A percentile compares a stretch with the other conserved stretches of the same genome.
phyloP scores from a whole-genome alignment of 2,888 invertebrate genomes.

The Caenorhabditis parvicauda region DNA sequence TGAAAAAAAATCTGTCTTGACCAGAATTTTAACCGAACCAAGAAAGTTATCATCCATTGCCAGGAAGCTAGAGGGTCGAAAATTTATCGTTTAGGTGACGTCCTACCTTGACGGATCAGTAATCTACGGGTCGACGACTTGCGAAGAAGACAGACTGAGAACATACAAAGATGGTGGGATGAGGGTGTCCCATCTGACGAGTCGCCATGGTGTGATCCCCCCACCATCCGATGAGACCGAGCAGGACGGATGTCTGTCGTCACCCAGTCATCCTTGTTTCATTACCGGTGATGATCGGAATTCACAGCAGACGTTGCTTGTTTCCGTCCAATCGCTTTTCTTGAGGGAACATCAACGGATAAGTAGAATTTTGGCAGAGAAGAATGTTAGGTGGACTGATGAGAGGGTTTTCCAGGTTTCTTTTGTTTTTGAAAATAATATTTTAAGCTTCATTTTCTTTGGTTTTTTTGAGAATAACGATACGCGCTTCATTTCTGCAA shows the following conservation, averaged over 20 bases:
- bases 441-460: too few relatives aligned
- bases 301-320: conserved; percentile 57
- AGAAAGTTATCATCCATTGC: too few relatives aligned
- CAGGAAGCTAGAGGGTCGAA: too few relatives aligned
- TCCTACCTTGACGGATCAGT: conserved; percentile 68
- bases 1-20: too few relatives aligned
- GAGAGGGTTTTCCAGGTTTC: conserved; percentile 63
- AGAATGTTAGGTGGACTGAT: conserved; percentile 63
- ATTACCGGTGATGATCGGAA: conserved; percentile 52
- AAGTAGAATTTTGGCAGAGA: conserved; percentile 32
- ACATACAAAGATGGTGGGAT: conserved; percentile 51
- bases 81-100: conserved; percentile 69
- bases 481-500: too few relatives aligned
- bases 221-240: conserved; percentile 66
- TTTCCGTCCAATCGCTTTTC: conserved; percentile 57
- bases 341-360: conserved; percentile 61
- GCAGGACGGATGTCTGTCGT: conserved; percentile 67
- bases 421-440: background rate
- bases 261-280: conserved; percentile 36
- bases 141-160: conserved; percentile 51
- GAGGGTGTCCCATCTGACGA: conserved; percentile 35
- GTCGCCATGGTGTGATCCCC: conserved; percentile 23
- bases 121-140: conserved; percentile 59
- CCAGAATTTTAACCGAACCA: too few relatives aligned
- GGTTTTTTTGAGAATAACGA: too few relatives aligned